Evolutionary conservation across 2,113 vertebrate species (phyloP).

Genomic region (Solea senegalensis): DNA sequence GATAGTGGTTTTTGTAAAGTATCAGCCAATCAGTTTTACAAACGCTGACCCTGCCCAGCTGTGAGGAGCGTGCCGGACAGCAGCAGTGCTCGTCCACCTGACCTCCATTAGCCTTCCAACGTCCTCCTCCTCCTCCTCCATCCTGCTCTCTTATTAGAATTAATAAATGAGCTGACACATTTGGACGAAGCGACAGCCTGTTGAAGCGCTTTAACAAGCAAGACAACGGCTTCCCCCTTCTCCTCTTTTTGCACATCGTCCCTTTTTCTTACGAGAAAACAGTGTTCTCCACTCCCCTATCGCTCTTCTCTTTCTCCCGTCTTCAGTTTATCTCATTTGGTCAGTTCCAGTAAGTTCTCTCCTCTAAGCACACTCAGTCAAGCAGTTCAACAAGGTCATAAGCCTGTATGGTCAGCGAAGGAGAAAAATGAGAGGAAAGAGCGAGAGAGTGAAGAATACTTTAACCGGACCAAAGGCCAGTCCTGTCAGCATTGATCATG

Average conservation of each 20-base stretch:
- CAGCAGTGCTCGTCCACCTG: conserved; percentile 37
- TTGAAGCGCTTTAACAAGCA: conserved; percentile 51
- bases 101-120: conserved; percentile 7
- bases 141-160: conserved; percentile 30
- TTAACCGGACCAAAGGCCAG: conserved; percentile 54
- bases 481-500: conserved; percentile 68
- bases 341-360: conserved; percentile 55
- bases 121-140: conserved; percentile 17
- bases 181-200: conserved; percentile 44
- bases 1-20: conserved; percentile 50
- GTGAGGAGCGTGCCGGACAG: conserved; percentile 55
- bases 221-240: conserved; percentile 35
- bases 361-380: conserved; percentile 40
- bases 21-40: conserved; percentile 37
- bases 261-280: neutral
- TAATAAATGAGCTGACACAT: conserved; percentile 39
- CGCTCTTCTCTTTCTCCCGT: conserved; percentile 1
- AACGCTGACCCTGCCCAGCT: conserved; percentile 68
- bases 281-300: conserved; percentile 12
- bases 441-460: conserved; percentile 39
- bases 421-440: conserved; percentile 62
- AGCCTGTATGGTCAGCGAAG: conserved; percentile 48
- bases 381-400: conserved; percentile 64
- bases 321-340: conserved; percentile 38
- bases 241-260: neutral